Conservation (phyloP, 2,888 invertebrate genomes). For the Sipha maydis region DNA sequence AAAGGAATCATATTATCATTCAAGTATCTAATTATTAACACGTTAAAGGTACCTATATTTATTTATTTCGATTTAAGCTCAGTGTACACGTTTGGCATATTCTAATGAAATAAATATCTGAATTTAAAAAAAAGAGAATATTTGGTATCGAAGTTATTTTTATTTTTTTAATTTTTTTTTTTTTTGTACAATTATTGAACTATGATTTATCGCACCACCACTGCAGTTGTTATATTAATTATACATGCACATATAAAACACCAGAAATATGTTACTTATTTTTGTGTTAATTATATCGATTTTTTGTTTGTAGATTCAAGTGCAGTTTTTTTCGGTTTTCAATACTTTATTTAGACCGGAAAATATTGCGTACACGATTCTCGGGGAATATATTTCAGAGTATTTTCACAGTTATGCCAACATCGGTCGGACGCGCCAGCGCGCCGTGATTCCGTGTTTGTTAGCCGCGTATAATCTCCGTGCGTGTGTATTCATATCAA, state of each 20-base stretch:
- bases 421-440: conserved; percentile 18
- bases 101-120: too few relatives aligned
- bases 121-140: background rate
- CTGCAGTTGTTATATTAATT: background rate
- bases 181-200: background rate
- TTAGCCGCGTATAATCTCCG: background rate
- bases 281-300: background rate
- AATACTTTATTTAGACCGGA: conserved; percentile 13
- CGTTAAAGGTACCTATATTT: too few relatives aligned
- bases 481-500: background rate
- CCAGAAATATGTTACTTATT: background rate
- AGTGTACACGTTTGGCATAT: too few relatives aligned
- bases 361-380: background rate
- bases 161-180: background rate
- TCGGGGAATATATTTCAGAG: background rate
- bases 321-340: conserved; percentile 50
- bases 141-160: background rate
- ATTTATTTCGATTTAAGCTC: too few relatives aligned
- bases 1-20: too few relatives aligned
- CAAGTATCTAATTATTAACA: too few relatives aligned
- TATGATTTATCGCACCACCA: conserved; percentile 8
- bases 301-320: conserved; percentile 51
- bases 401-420: conserved; percentile 15
- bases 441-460: conserved; percentile 16
- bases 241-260: too few relatives aligned